A percentile compares a stretch with the other conserved stretches of the same genome.
Conservation (phyloP, 1,140 invertebrate genomes). For the Lanistes nyassanus region DNA sequence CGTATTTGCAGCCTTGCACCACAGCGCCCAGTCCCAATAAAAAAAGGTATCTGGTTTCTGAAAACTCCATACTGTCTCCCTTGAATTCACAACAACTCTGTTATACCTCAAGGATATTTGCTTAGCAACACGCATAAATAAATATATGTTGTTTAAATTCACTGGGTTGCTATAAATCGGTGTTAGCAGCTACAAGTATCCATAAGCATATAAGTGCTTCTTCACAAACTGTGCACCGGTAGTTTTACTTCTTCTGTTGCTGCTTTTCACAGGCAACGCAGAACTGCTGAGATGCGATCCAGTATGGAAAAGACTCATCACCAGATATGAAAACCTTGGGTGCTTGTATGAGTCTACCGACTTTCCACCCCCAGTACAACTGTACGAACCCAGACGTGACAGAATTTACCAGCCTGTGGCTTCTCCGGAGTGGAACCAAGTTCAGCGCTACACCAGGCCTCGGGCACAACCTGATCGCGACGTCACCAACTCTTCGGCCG, state of each 20-base stretch:
- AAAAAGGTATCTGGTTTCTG: neutral
- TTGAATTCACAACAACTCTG: too few relatives aligned
- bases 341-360: neutral
- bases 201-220: neutral
- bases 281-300: conserved; percentile 15
- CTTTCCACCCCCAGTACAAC: conserved; percentile 3
- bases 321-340: conserved; percentile 1
- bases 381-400: too few relatives aligned
- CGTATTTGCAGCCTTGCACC: neutral
- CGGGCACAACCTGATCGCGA: too few relatives aligned
- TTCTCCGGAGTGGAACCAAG: too few relatives aligned
- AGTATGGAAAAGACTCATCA: conserved; percentile 9
- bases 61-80: neutral
- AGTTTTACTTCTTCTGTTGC: neutral
- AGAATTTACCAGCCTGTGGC: too few relatives aligned
- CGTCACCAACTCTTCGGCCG: too few relatives aligned
- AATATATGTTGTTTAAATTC: too few relatives aligned
- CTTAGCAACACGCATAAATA: neutral
- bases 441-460: too few relatives aligned
- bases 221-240: neutral
- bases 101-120: neutral
- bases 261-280: conserved; percentile 2
- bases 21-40: neutral
- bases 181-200: neutral
- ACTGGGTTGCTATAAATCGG: too few relatives aligned